Evolutionary conservation across 2,888 invertebrate species (phyloP).

Genomic region (Metallyticus violacea): DNA sequence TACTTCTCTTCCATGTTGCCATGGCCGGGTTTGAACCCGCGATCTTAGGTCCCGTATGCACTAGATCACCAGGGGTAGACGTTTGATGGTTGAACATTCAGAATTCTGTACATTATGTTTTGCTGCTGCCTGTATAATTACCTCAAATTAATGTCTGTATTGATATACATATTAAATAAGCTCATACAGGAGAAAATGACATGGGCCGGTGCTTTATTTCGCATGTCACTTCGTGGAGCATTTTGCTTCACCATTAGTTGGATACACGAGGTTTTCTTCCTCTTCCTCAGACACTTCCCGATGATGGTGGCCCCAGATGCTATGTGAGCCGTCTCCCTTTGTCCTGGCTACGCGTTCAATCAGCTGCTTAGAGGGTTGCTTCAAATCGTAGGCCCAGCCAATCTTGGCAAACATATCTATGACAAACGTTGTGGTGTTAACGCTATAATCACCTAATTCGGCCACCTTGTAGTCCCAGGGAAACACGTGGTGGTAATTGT

Average conservation of each 20-base stretch:
- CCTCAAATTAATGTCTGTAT: too few species aligned
- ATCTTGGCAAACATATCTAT: constrained; percentile 78
- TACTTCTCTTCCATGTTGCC: too few species aligned
- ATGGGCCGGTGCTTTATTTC: too few species aligned
- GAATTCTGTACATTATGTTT: too few species aligned
- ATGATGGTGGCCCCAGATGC: not conserved
- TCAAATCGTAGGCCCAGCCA: constrained; percentile 86
- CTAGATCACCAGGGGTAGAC: too few species aligned
- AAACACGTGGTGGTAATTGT: constrained; percentile 62
- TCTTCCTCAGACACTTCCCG: not conserved
- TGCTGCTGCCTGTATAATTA: too few species aligned
- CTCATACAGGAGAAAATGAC: too few species aligned
- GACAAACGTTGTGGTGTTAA: constrained; percentile 72
- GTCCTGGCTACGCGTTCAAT: not conserved
- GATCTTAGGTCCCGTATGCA: too few species aligned
- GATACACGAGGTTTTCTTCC: not conserved
- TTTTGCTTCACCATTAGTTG: not conserved
- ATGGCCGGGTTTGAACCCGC: too few species aligned
- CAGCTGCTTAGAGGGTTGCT: constrained; percentile 60
- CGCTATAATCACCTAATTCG: constrained; percentile 62
- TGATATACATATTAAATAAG: too few species aligned
- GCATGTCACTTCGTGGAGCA: too few species aligned
- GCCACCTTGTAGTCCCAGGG: constrained; percentile 84
- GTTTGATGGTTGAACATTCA: too few species aligned
- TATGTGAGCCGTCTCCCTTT: not conserved